Evolutionary conservation across 1,140 invertebrate genomes (phyloP).

Genomic region (Diachasma alloeum): DNA sequence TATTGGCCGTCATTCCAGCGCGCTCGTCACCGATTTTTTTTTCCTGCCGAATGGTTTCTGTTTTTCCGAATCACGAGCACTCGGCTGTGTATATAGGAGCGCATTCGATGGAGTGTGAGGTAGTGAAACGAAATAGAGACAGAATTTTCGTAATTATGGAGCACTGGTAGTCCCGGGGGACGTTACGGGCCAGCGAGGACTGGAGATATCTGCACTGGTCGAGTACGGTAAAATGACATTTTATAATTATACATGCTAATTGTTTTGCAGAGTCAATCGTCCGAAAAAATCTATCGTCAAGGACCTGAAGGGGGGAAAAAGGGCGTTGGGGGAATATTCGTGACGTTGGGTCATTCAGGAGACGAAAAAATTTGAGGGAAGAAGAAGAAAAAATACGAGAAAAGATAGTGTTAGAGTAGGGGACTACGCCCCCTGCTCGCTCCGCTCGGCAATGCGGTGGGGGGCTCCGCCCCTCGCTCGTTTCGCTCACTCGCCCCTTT

Average conservation of each 20-base stretch:
- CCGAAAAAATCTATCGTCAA: slow-evolving; percentile 3
- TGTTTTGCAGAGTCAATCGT: slow-evolving; percentile 51
- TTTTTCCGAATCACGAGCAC: slow-evolving; percentile 32
- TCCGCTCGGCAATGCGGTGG: no score
- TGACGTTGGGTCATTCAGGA: no score
- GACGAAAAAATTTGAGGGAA: no score
- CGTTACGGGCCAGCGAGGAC: slow-evolving; percentile 41
- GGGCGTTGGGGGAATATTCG: no score
- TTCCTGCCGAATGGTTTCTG: slow-evolving; percentile 4
- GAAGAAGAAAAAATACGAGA: no score
- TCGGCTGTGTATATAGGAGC: background rate
- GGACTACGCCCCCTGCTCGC: no score
- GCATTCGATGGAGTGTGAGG: background rate
- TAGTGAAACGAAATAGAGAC: slow-evolving; percentile 27
- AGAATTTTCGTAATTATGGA: slow-evolving; percentile 56
- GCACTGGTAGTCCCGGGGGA: slow-evolving; percentile 52
- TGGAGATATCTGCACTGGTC: background rate
- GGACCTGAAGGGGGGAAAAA: background rate
- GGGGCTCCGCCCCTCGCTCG: no score
- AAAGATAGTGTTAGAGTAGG: no score
- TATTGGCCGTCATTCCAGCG: slow-evolving; percentile 43
- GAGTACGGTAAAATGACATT: slow-evolving; percentile 53
- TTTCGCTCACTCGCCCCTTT: no score
- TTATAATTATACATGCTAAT: slow-evolving; percentile 66
- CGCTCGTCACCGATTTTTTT: slow-evolving; percentile 38